Conservation (phyloP, 2,113 vertebrate genomes). For the Neogobius melanostomus region DNA sequence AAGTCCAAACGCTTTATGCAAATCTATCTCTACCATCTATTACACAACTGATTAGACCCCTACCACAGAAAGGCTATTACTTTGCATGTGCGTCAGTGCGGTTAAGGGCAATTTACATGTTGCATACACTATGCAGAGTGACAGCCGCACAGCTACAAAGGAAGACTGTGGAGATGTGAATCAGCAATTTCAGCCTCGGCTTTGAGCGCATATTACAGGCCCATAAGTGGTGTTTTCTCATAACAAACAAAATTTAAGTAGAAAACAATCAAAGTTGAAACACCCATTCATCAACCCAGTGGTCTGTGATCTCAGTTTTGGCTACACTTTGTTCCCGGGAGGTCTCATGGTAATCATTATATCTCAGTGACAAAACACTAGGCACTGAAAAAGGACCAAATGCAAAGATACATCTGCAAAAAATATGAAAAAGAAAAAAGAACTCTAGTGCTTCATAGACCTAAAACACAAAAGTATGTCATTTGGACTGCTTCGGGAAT, state of each 20-base stretch:
- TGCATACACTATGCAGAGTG: constrained; percentile 31
- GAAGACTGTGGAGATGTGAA: constrained; percentile 11
- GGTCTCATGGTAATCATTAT: constrained; percentile 17
- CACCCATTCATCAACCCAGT: not conserved
- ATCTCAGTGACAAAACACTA: constrained; percentile 11
- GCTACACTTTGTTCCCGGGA: constrained; percentile 17
- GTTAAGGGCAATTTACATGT: constrained; percentile 46
- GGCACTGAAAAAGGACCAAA: not conserved
- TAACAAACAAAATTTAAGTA: not conserved
- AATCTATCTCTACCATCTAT: not conserved
- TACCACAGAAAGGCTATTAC: constrained; percentile 37
- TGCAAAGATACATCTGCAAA: not conserved
- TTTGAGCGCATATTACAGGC: not conserved
- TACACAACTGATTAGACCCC: not conserved
- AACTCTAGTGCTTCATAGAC: not conserved
- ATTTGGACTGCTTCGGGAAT: too few species aligned
- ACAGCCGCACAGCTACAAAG: constrained; percentile 32
- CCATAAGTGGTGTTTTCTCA: not conserved
- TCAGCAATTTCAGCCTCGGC: not conserved
- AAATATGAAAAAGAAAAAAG: not conserved
- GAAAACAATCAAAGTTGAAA: not conserved
- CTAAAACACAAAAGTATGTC: not conserved
- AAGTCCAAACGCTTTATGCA: constrained; percentile 24
- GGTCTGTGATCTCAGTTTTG: constrained; percentile 1
- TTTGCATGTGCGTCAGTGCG: constrained; percentile 69